Evolutionary conservation across 2,113 vertebrate genomes (phyloP).

Genomic region (Furnarius figulus): DNA sequence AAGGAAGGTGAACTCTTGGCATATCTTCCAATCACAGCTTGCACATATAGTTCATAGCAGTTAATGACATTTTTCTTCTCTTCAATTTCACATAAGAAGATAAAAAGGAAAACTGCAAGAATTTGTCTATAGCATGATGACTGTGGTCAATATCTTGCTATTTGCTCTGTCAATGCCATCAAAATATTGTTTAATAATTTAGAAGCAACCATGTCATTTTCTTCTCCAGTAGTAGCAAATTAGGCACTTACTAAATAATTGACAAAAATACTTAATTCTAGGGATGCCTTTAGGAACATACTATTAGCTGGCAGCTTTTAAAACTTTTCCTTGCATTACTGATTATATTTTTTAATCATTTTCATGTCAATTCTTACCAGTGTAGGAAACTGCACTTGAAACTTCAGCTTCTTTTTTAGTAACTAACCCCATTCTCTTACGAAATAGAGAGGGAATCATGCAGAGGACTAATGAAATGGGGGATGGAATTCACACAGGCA

Average conservation of each 20-base stretch:
- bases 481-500: neutral
- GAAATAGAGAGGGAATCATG: neutral
- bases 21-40: slow-evolving; percentile 49
- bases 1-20: slow-evolving; percentile 42
- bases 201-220: slow-evolving; percentile 75
- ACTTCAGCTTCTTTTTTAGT: neutral
- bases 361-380: neutral
- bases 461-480: neutral
- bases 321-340: slow-evolving; percentile 50
- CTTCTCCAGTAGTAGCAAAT: slow-evolving; percentile 72
- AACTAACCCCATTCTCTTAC: neutral
- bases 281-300: slow-evolving; percentile 50
- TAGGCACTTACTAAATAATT: slow-evolving; percentile 80
- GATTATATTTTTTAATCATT: slow-evolving; percentile 13
- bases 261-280: slow-evolving; percentile 76
- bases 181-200: slow-evolving; percentile 82
- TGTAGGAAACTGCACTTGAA: neutral
- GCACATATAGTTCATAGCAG: slow-evolving; percentile 58
- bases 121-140: slow-evolving; percentile 53
- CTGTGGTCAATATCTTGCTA: slow-evolving; percentile 68
- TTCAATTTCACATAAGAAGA: slow-evolving; percentile 73
- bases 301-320: slow-evolving; percentile 54
- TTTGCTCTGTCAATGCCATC: slow-evolving; percentile 71
- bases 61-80: slow-evolving; percentile 74
- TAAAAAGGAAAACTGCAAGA: slow-evolving; percentile 27